Evolutionary conservation across 1,140 invertebrate species (phyloP).

Genomic region (Sitobion miscanthi): DNA sequence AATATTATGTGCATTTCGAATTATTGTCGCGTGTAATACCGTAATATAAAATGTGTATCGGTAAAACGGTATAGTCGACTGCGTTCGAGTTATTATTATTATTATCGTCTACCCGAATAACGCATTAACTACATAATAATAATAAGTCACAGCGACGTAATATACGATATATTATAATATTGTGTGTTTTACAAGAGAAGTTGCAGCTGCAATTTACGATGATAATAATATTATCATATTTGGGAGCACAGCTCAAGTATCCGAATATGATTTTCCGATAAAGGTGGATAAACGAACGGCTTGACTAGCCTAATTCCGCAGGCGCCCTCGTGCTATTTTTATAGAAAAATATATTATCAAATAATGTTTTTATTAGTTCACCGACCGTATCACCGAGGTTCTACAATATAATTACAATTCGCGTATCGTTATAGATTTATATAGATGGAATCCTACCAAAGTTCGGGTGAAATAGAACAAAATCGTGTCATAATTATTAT

Average conservation of each 20-base stretch:
- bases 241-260: background rate
- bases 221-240: background rate
- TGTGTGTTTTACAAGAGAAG: background rate
- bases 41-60: background rate
- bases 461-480: background rate
- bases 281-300: background rate
- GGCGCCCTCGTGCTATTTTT: background rate
- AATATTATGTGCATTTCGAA: background rate
- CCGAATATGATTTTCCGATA: background rate
- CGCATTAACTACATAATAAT: background rate
- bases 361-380: background rate
- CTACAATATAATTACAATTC: background rate
- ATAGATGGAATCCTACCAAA: background rate
- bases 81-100: background rate
- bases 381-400: background rate
- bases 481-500: background rate
- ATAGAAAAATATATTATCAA: background rate
- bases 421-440: background rate
- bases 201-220: background rate
- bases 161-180: background rate
- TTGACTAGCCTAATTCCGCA: no score
- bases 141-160: background rate
- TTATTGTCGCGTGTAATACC: background rate
- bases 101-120: background rate
- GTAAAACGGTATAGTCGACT: background rate